These are phyloP conservation scores for Lophotriccus pileatus DNA, from an alignment of 2,797 vertebrate species.

Conservation along the genomic window DNA sequence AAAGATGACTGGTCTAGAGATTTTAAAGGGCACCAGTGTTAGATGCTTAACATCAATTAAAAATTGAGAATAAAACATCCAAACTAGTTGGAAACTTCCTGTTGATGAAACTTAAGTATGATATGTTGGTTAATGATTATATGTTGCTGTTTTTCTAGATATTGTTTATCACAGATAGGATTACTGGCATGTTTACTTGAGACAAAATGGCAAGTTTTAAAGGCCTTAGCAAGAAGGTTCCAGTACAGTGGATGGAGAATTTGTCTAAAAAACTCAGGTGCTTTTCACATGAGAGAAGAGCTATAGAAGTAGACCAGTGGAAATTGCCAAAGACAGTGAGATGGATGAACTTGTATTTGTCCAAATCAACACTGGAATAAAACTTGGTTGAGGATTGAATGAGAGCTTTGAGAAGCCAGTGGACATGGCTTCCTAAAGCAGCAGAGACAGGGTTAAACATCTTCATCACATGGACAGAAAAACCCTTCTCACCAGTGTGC, in stretches of 20 bases:
- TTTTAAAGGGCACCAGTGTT: not conserved
- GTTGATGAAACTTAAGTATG: not conserved
- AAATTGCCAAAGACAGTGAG: not conserved
- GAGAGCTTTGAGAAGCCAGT: not conserved
- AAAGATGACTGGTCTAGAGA: not conserved
- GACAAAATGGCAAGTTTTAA: not conserved
- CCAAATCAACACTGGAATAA: not conserved
- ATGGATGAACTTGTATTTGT: not conserved
- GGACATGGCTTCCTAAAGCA: not conserved
- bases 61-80: not conserved
- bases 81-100: not conserved
- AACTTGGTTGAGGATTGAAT: not conserved
- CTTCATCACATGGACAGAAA: not conserved
- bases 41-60: not conserved
- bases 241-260: not conserved
- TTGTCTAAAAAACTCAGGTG: rapidly evolving
- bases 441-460: not conserved
- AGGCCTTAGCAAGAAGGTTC: not conserved
- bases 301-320: not conserved
- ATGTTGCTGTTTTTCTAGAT: not conserved
- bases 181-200: not conserved
- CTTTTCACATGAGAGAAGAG: not conserved
- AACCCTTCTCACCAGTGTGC: not conserved
- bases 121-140: too few species aligned
- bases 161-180: not conserved